Base-by-base conservation (phyloP, 2,797 vertebrate species). In the Sebastes matsubarae region DNA sequence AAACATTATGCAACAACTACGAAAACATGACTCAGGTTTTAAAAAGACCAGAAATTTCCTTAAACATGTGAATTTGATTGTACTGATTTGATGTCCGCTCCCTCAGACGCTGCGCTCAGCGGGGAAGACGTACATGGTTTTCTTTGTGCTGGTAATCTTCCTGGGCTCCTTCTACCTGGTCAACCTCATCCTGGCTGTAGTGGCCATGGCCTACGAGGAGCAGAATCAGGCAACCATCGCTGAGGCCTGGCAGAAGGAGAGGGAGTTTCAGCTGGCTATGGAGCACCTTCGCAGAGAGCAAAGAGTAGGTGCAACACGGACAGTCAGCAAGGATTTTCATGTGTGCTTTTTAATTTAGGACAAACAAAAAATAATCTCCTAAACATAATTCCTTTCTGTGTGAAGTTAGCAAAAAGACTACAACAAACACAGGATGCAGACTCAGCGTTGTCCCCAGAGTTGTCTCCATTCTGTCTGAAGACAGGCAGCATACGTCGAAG, bases 171-270 rank as follows among this genome's bases (percentile, higher is more conserved):
- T 99, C 95, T 99, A 99, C 93, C 93, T 99, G 90, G 90, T 99
- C 85, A 99, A 99, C 92, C 92, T 99, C 87, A 99, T 99, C 91
- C 93, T 99, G 92, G 99, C 99, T 34, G 99, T 99, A n/a, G 99
- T 99, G 30, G 99, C 99, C 90, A 99, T 99, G 99, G 99, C 99
- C 0, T 99, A 99, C 0, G 99, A 99, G 92, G 99, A 99, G 81
- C 99, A 99, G 91, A 99, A 99, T 92, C 99, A 99, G 94, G 98
- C 98, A 25, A 99, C 98, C 82, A 99, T 99, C 6, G 98, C 98
- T 0, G 98, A 99, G 93, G 97, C 98, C 2, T 98, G 97, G 90
- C 97, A 97, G 84, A 99, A 99, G 84, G 98, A 99, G 86, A 96
- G 96, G 65, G 98, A 99, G 87, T 99, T 99, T 88, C 98, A 98